Evolutionary conservation across 2,797 vertebrate genomes (phyloP).

Genomic region (Lacerta viridis): DNA sequence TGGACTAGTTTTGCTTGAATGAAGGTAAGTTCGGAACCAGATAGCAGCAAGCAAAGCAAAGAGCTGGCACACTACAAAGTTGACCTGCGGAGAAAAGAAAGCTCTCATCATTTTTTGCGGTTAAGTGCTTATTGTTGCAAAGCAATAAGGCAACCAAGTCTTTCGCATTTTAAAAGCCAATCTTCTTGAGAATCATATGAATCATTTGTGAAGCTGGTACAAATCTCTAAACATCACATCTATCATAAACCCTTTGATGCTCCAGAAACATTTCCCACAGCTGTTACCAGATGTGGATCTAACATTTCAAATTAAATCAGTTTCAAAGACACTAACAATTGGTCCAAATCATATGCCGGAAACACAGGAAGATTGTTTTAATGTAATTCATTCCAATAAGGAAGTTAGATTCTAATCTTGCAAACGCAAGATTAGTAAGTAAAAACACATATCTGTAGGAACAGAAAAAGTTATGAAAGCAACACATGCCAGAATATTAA

Average conservation of each 20-base stretch:
- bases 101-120: constrained; percentile 29
- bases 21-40: constrained; percentile 97
- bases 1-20: constrained; percentile 96
- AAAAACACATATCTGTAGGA: neutral
- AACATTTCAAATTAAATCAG: neutral
- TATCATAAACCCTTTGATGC: neutral
- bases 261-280: neutral
- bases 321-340: neutral
- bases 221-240: neutral
- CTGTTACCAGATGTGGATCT: neutral
- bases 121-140: neutral
- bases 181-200: neutral
- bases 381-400: neutral
- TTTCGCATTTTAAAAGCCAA: neutral
- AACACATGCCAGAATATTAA: neutral
- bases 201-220: neutral
- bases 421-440: neutral
- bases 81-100: constrained; percentile 86
- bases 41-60: constrained; percentile 95
- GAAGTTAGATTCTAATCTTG: neutral
- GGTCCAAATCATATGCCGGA: neutral
- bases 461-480: neutral
- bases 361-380: neutral
- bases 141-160: neutral
- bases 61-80: constrained; percentile 98